Percentiles rank a stretch among this genome's conserved stretches.
These are phyloP conservation scores for Pandemis cinnamomeana DNA, from an alignment of 2,888 invertebrate species.

Conservation along the genomic window DNA sequence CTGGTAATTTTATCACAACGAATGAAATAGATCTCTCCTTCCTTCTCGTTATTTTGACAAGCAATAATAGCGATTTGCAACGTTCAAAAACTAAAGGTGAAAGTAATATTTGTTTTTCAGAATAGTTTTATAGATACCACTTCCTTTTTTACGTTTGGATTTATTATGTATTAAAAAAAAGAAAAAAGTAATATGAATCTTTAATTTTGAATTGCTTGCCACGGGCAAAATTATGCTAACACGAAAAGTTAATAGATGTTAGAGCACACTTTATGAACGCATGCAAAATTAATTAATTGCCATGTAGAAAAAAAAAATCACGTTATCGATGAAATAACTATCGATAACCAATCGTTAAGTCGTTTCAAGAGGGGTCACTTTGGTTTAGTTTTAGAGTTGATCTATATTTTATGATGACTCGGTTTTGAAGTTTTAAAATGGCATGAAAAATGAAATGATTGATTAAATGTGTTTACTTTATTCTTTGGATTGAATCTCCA, in stretches of 20 bases:
- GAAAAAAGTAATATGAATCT: neutral
- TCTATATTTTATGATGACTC: too few species aligned
- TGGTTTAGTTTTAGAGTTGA: neutral
- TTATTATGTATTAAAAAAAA: neutral
- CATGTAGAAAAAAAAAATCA: neutral
- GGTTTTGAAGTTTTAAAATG: too few species aligned
- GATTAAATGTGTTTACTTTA: too few species aligned
- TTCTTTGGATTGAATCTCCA: too few species aligned
- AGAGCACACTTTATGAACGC: neutral
- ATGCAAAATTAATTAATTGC: neutral
- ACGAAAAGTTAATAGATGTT: neutral
- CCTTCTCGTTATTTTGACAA: slow-evolving; percentile 60
- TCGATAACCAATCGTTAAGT: neutral
- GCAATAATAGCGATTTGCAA: slow-evolving; percentile 41
- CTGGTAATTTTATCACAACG: slow-evolving; percentile 56
- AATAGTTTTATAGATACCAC: neutral
- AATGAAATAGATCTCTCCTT: slow-evolving; percentile 59
- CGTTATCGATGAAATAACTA: neutral
- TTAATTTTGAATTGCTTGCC: neutral
- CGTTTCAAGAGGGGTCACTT: neutral
- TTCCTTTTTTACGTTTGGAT: neutral
- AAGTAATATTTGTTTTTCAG: slow-evolving; percentile 1
- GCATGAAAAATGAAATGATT: too few species aligned
- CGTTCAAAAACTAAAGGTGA: slow-evolving; percentile 33
- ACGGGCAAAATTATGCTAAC: neutral